Percentiles rank a stretch among this genome's conserved stretches.
phyloP scores from a whole-genome alignment of 2,888 invertebrate species.

The Lydus trimaculatus region DNA sequence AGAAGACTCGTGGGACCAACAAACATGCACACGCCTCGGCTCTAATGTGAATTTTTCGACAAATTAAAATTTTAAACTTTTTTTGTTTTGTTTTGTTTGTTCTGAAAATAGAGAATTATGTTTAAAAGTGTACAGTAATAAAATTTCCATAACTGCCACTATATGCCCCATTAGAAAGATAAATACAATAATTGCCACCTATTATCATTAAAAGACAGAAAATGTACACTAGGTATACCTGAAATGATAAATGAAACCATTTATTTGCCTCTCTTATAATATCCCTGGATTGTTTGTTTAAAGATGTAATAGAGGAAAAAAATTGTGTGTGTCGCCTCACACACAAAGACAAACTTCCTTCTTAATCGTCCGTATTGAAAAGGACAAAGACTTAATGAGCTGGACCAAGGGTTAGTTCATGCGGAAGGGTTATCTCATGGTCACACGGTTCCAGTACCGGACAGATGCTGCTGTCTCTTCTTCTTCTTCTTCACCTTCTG shows the following conservation, averaged over 20 bases:
- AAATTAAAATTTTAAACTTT: too few relatives aligned
- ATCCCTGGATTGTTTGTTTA: constrained; percentile 34
- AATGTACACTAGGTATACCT: constrained; percentile 25
- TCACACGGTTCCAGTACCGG: constrained; percentile 46
- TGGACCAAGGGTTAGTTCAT: constrained; percentile 20
- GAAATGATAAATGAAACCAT: constrained; percentile 41
- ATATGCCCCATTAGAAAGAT: constrained; percentile 16
- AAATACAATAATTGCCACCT: constrained; percentile 33
- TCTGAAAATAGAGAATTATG: neutral
- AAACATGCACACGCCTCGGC: constrained; percentile 33
- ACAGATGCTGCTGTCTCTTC: constrained; percentile 45
- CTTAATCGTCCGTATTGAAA: constrained; percentile 27
- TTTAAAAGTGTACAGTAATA: constrained; percentile 16
- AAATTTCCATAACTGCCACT: constrained; percentile 23
- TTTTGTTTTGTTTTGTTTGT: too few relatives aligned
- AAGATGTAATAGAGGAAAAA: constrained; percentile 35
- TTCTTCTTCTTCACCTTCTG: too few relatives aligned
- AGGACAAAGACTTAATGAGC: constrained; percentile 29
- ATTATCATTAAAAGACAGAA: constrained; percentile 28
- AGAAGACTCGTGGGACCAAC: constrained; percentile 43
- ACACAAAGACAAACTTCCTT: constrained; percentile 29
- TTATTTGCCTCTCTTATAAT: constrained; percentile 34
- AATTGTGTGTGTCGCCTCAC: neutral
- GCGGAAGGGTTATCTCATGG: constrained; percentile 43
- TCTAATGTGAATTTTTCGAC: too few relatives aligned